phyloP scores from a whole-genome alignment of 2,113 vertebrate species.

The Phycodurus eques region DNA sequence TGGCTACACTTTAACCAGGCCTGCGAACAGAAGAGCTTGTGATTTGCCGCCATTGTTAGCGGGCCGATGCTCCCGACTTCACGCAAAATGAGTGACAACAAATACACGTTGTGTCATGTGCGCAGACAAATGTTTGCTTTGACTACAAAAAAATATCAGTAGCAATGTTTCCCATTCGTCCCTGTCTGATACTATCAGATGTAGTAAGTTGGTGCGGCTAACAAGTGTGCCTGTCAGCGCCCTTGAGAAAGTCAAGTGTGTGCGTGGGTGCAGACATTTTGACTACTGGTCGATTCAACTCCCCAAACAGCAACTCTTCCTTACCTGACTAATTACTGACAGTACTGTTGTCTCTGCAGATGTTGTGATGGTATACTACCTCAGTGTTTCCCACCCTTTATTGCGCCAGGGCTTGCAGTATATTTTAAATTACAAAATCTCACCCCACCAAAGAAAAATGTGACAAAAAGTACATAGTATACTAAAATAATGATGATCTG shows the following conservation, averaged over 20 bases:
- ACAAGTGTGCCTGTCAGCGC: conserved; percentile 25
- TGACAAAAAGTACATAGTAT: background rate
- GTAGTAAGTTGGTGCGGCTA: conserved; percentile 34
- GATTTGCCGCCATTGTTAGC: conserved; percentile 21
- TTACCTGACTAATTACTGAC: conserved; percentile 40
- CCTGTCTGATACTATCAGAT: conserved; percentile 48
- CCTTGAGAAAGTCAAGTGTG: conserved; percentile 55
- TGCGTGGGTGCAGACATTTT: conserved; percentile 37
- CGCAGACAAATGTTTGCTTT: conserved; percentile 47
- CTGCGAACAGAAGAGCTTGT: conserved; percentile 34
- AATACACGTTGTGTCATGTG: conserved; percentile 25
- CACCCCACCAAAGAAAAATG: background rate
- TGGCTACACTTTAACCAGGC: conserved; percentile 63
- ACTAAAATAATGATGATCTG: background rate
- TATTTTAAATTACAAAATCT: background rate
- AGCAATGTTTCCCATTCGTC: conserved; percentile 58
- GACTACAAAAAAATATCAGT: conserved; percentile 44
- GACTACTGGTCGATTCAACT: conserved; percentile 39
- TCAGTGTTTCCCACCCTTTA: background rate
- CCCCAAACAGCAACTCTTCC: conserved; percentile 21
- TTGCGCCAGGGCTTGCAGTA: background rate
- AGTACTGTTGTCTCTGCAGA: conserved; percentile 22
- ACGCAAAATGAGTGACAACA: conserved; percentile 16
- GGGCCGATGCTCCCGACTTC: background rate
- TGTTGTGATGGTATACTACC: conserved; percentile 36